Evolutionary conservation across 2,113 vertebrate genomes (phyloP).

Genomic region (Tachysurus vachellii): DNA sequence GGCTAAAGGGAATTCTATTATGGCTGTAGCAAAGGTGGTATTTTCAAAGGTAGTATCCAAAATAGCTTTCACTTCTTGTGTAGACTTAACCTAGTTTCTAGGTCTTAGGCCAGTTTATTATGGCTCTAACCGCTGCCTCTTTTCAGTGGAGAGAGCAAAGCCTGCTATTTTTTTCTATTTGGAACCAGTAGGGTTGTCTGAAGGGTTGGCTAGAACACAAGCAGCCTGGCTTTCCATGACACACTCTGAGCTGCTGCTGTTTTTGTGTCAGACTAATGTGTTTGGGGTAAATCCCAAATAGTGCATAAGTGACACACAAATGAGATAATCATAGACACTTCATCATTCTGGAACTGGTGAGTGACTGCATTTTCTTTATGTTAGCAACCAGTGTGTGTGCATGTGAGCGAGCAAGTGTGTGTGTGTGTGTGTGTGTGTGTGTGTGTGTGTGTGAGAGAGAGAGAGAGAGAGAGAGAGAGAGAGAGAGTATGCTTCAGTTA

Average conservation of each 20-base stretch:
- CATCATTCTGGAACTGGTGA: constrained; percentile 24
- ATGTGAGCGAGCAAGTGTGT: not conserved
- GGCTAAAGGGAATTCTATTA: constrained; percentile 74
- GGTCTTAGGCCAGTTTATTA: constrained; percentile 65
- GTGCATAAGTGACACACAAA: constrained; percentile 43
- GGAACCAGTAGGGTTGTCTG: constrained; percentile 47
- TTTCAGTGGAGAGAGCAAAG: constrained; percentile 54
- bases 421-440: not conserved
- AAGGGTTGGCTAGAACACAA: constrained; percentile 41
- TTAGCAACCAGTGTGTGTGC: not conserved
- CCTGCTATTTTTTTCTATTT: constrained; percentile 53
- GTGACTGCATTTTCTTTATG: constrained; percentile 11
- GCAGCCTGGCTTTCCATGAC: constrained; percentile 51
- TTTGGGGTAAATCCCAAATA: constrained; percentile 42
- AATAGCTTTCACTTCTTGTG: constrained; percentile 67
- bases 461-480: too few species aligned
- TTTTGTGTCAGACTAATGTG: constrained; percentile 44
- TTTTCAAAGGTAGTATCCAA: constrained; percentile 60
- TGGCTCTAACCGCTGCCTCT: constrained; percentile 57
- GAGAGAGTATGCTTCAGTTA: not conserved
- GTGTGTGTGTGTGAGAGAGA: not conserved
- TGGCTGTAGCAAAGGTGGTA: constrained; percentile 74
- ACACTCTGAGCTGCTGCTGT: constrained; percentile 39
- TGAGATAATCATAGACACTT: constrained; percentile 42
- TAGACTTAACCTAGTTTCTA: constrained; percentile 74